Conservation (phyloP, 2,888 invertebrate genomes). For the Heliothis peltigera region DNA sequence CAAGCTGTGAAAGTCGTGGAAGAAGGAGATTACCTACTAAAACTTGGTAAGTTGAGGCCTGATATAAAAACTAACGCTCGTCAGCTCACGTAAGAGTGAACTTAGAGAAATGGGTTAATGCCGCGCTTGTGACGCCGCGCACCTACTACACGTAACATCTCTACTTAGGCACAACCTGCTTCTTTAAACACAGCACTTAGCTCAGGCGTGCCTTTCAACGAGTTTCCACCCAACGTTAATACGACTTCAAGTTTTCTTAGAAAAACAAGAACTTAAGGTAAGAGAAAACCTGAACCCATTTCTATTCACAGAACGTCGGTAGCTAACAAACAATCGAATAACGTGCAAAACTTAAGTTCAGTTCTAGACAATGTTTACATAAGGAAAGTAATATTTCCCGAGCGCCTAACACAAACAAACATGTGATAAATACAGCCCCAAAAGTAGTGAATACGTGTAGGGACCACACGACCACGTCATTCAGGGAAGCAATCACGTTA, state of each 20-base stretch:
- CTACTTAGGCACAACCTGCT: slow-evolving; percentile 46
- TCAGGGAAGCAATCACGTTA: slow-evolving; percentile 67
- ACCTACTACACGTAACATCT: slow-evolving; percentile 21
- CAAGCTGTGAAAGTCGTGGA: not conserved
- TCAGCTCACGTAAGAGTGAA: slow-evolving; percentile 24
- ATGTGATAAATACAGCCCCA: slow-evolving; percentile 40
- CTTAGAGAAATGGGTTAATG: slow-evolving; percentile 54
- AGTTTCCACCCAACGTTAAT: slow-evolving; percentile 29
- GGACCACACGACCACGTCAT: slow-evolving; percentile 46
- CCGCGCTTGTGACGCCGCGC: slow-evolving; percentile 31
- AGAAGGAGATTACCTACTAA: slow-evolving; percentile 26
- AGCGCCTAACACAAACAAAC: slow-evolving; percentile 51
- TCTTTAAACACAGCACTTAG: slow-evolving; percentile 50
- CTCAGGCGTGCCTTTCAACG: slow-evolving; percentile 17
- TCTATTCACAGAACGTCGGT: slow-evolving; percentile 32
- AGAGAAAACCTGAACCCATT: slow-evolving; percentile 33
- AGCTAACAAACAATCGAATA: slow-evolving; percentile 56
- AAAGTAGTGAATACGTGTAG: slow-evolving; percentile 37
- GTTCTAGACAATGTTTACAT: slow-evolving; percentile 44
- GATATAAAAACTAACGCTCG: slow-evolving; percentile 39
- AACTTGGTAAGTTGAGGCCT: slow-evolving; percentile 11
- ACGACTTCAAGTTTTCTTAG: slow-evolving; percentile 34
- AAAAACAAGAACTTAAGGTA: slow-evolving; percentile 43
- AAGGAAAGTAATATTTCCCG: slow-evolving; percentile 48
- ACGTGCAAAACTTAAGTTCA: slow-evolving; percentile 47